A percentile compares a stretch with the other conserved stretches of the same genome.
Evolutionary conservation across 2,797 vertebrate species (phyloP).

Genomic region (Spinus pinus): DNA sequence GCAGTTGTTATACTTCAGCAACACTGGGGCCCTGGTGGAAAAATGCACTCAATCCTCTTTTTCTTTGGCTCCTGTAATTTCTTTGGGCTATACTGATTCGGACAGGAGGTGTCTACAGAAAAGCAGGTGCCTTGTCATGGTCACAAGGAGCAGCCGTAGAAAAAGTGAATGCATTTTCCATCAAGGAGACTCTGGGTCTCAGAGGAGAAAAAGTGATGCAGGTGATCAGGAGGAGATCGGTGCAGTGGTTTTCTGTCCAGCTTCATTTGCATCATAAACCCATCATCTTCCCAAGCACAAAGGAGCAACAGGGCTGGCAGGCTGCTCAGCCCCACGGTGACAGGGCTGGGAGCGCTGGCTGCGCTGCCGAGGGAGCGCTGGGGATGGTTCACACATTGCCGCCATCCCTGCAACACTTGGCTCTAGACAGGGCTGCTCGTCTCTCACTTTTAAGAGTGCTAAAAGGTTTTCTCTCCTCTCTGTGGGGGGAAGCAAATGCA

Average conservation of each 20-base stretch:
- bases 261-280: background rate
- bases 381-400: background rate
- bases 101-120: background rate
- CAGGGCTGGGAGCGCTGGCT: background rate
- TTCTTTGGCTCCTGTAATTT: background rate
- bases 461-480: slow-evolving; percentile 37
- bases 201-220: background rate
- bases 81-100: background rate
- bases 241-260: background rate
- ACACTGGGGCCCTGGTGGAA: background rate
- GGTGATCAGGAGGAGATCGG: background rate
- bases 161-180: background rate
- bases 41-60: background rate
- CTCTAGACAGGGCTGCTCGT: background rate
- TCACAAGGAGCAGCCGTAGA: background rate
- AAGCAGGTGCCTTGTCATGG: background rate
- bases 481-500: background rate
- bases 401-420: background rate
- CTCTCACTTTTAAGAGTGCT: slow-evolving; percentile 26
- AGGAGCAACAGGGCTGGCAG: background rate
- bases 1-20: background rate
- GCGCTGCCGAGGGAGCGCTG: background rate
- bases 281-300: background rate
- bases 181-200: background rate
- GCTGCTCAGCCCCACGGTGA: background rate